Percentiles rank a stretch among this genome's conserved stretches.
These are phyloP conservation scores for Hydrotaea diabolus DNA, from an alignment of 2,888 invertebrate species.

Conservation along the genomic window DNA sequence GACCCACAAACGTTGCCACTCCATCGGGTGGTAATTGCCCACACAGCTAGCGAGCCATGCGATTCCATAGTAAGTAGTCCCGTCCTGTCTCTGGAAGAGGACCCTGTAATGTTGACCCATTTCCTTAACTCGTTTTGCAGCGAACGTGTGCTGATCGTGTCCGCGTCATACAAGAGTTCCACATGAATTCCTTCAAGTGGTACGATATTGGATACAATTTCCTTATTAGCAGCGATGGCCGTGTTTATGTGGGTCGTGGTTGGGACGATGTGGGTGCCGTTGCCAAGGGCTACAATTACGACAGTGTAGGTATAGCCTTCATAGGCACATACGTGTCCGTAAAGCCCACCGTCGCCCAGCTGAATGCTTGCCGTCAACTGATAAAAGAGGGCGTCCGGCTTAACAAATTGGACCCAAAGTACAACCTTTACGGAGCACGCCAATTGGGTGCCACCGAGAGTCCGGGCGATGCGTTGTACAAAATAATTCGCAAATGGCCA, in stretches of 20 bases:
- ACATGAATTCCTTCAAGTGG: slow-evolving; percentile 85
- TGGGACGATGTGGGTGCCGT: slow-evolving; percentile 89
- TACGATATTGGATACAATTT: slow-evolving; percentile 89
- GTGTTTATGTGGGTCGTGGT: slow-evolving; percentile 87
- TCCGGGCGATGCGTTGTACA: slow-evolving; percentile 85
- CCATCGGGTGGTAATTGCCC: slow-evolving; percentile 84
- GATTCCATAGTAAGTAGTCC: slow-evolving; percentile 80
- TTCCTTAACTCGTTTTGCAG: slow-evolving; percentile 74
- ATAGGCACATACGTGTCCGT: slow-evolving; percentile 85
- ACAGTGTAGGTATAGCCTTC: slow-evolving; percentile 87
- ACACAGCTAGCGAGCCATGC: slow-evolving; percentile 85
- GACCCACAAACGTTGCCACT: slow-evolving; percentile 82
- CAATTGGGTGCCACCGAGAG: slow-evolving; percentile 86
- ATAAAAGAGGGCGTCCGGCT: slow-evolving; percentile 84
- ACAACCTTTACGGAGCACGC: slow-evolving; percentile 86
- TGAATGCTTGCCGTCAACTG: slow-evolving; percentile 84
- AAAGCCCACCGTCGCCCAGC: slow-evolving; percentile 82
- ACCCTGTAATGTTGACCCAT: not conserved
- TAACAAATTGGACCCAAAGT: slow-evolving; percentile 84
- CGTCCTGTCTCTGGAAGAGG: not conserved
- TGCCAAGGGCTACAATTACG: slow-evolving; percentile 84
- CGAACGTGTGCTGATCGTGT: slow-evolving; percentile 83
- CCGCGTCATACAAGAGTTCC: slow-evolving; percentile 83
- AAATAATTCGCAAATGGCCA: slow-evolving; percentile 86
- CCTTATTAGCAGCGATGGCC: slow-evolving; percentile 89